Evolutionary conservation across 2,888 invertebrate species (phyloP).

Genomic region (Oxytorus armatus): DNA sequence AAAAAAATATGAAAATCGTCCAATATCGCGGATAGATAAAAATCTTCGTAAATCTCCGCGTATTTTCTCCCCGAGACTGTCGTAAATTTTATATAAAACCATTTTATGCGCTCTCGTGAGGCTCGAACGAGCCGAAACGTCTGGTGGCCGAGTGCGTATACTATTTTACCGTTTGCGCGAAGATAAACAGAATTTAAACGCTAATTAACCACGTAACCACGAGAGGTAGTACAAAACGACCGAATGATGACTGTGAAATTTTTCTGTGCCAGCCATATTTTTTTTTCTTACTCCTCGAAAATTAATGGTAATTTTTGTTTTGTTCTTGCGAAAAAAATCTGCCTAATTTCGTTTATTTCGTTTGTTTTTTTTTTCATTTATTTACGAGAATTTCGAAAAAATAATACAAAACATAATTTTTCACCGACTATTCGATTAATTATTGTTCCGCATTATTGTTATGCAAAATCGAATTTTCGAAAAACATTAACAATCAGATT

Average conservation of each 20-base stretch:
- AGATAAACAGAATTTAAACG: constrained; percentile 35
- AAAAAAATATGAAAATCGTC: constrained; percentile 39
- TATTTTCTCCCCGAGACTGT: constrained; percentile 30
- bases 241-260: constrained; percentile 34
- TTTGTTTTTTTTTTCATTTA: too few species aligned
- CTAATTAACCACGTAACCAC: constrained; percentile 48
- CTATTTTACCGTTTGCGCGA: too few species aligned
- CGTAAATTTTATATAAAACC: constrained; percentile 8
- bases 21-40: constrained; percentile 31
- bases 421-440: too few species aligned
- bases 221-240: constrained; percentile 54
- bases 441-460: too few species aligned
- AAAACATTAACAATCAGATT: too few species aligned
- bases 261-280: constrained; percentile 1
- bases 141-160: constrained; percentile 1
- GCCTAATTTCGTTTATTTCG: too few species aligned
- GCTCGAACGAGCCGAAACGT: constrained; percentile 26
- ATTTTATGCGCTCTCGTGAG: constrained; percentile 14
- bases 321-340: too few species aligned
- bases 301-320: too few species aligned
- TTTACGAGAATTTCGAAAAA: too few species aligned
- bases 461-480: too few species aligned
- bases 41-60: constrained; percentile 6
- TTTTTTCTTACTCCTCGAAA: not conserved
- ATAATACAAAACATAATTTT: too few species aligned